Base-by-base conservation (phyloP, 2,888 invertebrate species). In the Agrochola circellaris region DNA sequence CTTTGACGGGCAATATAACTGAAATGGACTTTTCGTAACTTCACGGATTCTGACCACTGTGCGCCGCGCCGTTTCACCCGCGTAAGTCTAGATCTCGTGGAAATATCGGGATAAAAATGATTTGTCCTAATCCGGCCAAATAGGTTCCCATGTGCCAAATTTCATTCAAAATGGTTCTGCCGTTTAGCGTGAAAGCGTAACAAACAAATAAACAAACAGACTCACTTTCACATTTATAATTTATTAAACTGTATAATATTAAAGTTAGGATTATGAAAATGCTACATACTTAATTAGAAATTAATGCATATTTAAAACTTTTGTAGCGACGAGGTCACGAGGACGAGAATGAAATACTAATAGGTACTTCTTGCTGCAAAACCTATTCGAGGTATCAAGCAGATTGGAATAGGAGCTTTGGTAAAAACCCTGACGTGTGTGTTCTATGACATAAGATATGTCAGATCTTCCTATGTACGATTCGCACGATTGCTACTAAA, bases 1-100 rank as follows among this genome's bases (percentile, higher is more conserved):
- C 45, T 77, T 75, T 60, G 48, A 42, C n/a, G 71, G 34, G 56
- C 70, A 77, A 64, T 38, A 20, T 54, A 64, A 77, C 71, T 78
- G 26, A 75, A 69, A 77, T 51, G 7, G 5, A 58, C 65, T 64
- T 67, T 64, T 48, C 20, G 51, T 58, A 38, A 58, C 30, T 38
- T 61, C n/a, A 26, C 45, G 4, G 45, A 54, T 72, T 66, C 20
- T 45, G 26, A 60, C 17, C 48, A 48, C 42, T 42, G 11, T 7
- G 38, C 38, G 2, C 38, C 38, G 38, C 42, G 42, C n/a, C n/a
- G 42, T 42, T 42, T 42, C 42, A 42, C 42, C 42, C 9, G 42
- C 11, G 42, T 42, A 11, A 42, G 42, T 11, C 42, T 9, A 0
- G 42, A 11, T 42, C 42, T 11, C 42, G 42, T 42, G 42, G 42